phyloP scores from a whole-genome alignment of 2,888 invertebrate genomes.

The Pristionchus arcanus region DNA sequence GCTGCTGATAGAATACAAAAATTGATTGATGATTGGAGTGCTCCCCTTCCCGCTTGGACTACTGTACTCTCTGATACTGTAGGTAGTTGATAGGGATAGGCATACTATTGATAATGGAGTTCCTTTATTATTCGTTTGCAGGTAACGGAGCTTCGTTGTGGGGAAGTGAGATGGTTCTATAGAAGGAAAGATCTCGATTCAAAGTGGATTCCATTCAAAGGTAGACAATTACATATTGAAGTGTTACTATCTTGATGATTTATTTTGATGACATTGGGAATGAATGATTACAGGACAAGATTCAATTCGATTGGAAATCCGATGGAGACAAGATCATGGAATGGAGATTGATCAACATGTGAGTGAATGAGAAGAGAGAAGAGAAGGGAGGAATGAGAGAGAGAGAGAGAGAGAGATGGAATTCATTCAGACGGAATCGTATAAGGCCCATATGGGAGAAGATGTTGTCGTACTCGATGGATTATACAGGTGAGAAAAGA shows the following conservation, averaged over 20 bases:
- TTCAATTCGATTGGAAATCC: constrained; percentile 76
- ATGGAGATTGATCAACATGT: constrained; percentile 65
- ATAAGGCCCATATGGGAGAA: constrained; percentile 41
- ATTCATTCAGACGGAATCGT: not conserved
- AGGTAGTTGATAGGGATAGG: not conserved
- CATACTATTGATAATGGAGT: too few relatives aligned
- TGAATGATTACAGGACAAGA: constrained; percentile 69
- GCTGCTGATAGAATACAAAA: constrained; percentile 50
- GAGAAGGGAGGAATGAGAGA: not conserved
- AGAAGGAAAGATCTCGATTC: constrained; percentile 57
- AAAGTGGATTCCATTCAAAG: constrained; percentile 69
- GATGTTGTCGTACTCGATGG: constrained; percentile 76
- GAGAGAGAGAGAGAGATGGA: not conserved
- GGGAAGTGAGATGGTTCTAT: constrained; percentile 77
- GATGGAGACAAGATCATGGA: constrained; percentile 68
- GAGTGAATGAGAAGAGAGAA: not conserved
- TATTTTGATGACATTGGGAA: not conserved
- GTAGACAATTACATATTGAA: constrained; percentile 35
- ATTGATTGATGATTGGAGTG: constrained; percentile 21
- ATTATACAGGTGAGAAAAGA: constrained; percentile 66
- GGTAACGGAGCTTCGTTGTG: constrained; percentile 70
- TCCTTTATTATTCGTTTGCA: constrained; percentile 38
- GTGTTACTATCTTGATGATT: not conserved
- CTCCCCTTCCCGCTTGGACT: constrained; percentile 41
- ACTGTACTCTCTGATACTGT: constrained; percentile 51